A percentile compares a stretch with the other conserved stretches of the same genome.
Evolutionary conservation across 2,113 vertebrate species (phyloP).

Genomic region (Nicator chloris): DNA sequence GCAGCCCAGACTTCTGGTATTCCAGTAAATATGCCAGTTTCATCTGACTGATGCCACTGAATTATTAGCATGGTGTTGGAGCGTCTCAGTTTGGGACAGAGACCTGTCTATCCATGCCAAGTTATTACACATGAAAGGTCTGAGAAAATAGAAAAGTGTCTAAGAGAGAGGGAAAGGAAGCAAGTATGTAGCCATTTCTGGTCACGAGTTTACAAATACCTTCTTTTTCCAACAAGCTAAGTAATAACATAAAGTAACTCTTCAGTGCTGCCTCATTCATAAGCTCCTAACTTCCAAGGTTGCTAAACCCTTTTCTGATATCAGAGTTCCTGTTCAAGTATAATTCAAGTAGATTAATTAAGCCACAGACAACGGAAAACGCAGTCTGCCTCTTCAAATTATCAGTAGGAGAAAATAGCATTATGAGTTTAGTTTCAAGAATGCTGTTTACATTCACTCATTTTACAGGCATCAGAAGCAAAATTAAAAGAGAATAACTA

Average conservation of each 20-base stretch:
- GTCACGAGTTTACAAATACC: background rate
- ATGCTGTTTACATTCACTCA: constrained; percentile 41
- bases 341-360: constrained; percentile 44
- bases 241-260: background rate
- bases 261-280: background rate
- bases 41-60: background rate
- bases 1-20: background rate
- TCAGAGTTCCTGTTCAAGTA: background rate
- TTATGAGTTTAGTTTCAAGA: constrained; percentile 22
- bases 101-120: background rate
- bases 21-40: background rate
- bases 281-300: background rate
- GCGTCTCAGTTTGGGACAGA: background rate
- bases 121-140: background rate
- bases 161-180: background rate
- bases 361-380: constrained; percentile 12
- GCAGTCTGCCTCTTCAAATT: constrained; percentile 19
- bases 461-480: background rate
- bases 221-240: background rate
- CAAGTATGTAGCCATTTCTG: background rate
- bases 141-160: background rate
- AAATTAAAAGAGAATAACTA: constrained; percentile 47
- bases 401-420: background rate
- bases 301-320: constrained; percentile 1
- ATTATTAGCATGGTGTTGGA: background rate